Conservation (phyloP, 1,140 invertebrate genomes). For the Neodiprion fabricii region DNA sequence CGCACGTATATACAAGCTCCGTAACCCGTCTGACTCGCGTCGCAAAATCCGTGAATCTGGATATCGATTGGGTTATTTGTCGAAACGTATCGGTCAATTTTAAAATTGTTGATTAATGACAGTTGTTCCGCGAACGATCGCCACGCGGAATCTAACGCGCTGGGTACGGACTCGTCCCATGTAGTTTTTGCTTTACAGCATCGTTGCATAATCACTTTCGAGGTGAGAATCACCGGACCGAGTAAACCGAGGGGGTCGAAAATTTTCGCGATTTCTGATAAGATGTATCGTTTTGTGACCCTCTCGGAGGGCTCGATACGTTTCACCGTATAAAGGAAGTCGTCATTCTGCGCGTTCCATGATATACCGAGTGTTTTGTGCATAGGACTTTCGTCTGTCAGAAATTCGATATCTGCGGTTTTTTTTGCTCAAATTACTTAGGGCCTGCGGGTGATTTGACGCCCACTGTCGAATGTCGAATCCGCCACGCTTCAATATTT, state of each 20-base stretch:
- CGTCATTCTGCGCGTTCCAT: constrained; percentile 21
- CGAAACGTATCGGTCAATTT: constrained; percentile 19
- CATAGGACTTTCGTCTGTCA: neutral
- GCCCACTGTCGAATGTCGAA: constrained; percentile 41
- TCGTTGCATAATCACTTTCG: constrained; percentile 34
- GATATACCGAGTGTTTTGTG: constrained; percentile 18
- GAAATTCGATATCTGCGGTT: neutral
- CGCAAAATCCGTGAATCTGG: constrained; percentile 8
- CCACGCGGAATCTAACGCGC: constrained; percentile 23
- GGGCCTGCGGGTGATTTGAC: constrained; percentile 27
- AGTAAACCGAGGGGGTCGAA: constrained; percentile 37
- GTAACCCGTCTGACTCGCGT: neutral
- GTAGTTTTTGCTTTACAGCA: constrained; percentile 30
- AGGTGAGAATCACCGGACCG: constrained; percentile 31
- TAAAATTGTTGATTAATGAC: constrained; percentile 22
- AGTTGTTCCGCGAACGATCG: constrained; percentile 9
- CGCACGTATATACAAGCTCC: constrained; percentile 10
- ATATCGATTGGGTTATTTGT: constrained; percentile 21
- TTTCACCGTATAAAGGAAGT: constrained; percentile 21
- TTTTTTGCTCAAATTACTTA: constrained; percentile 9
- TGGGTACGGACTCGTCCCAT: constrained; percentile 32
- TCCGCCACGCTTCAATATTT: constrained; percentile 32
- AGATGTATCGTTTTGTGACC: constrained; percentile 30
- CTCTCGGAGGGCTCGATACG: constrained; percentile 7
- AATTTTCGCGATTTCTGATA: constrained; percentile 23